Base-by-base conservation (phyloP, 2,113 vertebrate species). In the Passer domesticus region DNA sequence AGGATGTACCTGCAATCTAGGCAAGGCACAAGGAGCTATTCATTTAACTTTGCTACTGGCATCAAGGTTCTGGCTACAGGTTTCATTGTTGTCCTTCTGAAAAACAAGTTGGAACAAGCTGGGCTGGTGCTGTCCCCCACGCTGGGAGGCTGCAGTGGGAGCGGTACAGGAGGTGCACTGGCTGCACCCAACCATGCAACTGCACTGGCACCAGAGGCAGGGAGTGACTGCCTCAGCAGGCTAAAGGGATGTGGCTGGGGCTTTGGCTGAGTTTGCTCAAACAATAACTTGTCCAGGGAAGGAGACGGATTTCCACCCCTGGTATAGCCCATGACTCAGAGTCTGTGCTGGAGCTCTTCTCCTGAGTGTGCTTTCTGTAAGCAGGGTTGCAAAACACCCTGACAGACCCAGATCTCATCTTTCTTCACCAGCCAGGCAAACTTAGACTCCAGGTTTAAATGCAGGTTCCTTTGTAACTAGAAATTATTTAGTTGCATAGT, bases 261-360 rank as follows among this genome's bases (percentile, higher is more conserved):
- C 79, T 96, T 90, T 93, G 87, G 76, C 80, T 94, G 86, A 58
- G 60, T 73, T 72, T 94, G 56, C 66, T 94, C 83, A 94, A 92
- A 86, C 83, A 94, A 46, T 66, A 33, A 83, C 75, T 88, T 75
- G 76, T 95, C 94, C 92, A 90, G 90, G 92, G 88, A 93, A 58
- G 76, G 95, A 92, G 93, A 68, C 0, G 13, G 41, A 84, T 94
- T 94, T 96, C 79, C 73, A 93, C 3, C 49, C 55, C 41, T 68
- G 33, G 31, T 63, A 30, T 25, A 64, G 76, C 64, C 56, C 0
- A 0, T 96, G 95, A 93, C 59, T 96, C 93, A 77, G 83, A 59
- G 80, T 41, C 53, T 20, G 3, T 24, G 66, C 62, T 68, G 77
- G 28, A 97, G 70, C 58, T 41, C 87, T 87, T 68, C 60, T 78